Evolutionary conservation across 2,113 vertebrate species (phyloP), one percentile per base, ranked within the genome.

Genomic region (Baryphthengus martii): DNA sequence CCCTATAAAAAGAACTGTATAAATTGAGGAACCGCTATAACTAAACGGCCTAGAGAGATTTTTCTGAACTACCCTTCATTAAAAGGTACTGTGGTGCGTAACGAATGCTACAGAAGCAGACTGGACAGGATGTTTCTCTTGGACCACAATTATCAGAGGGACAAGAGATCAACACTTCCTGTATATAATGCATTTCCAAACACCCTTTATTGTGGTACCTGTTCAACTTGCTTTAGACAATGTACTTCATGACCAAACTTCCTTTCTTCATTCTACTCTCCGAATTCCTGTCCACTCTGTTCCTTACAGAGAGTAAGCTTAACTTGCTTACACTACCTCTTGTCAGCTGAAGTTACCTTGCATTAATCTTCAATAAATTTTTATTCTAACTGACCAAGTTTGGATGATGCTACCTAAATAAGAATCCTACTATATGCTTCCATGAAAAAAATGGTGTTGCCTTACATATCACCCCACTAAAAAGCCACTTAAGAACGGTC

Each of bases 181-280:
- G 11, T 25, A 17, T 7, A 85, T 16, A 71, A 67, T 3, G 11
- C 1, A 7, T 53, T 92, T 79, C 62, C 70, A 79, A 95, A 85
- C 59, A 93, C 9, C 13, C 40, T 65, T 81, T 47, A 68, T 44
- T 3, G 3, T 2, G 4, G 49, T 29, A 90, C 0, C 0, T 35
- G 37, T 39, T 85, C 50, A 76, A 58, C 37, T 17, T 66, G 47
- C n/a, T 93, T 84, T 40, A 82, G 28, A 66, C 35, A 66, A 66
- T 5, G 6, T 9, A 81, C 73, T 80, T 73, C 23, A 50, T 8
- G 28, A 79, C 13, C 77, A 49, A 82, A 79, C 6, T 10, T 91
- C 20, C 21, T 65, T 74, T 91, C 52, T 44, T 73, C 31, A 78
- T 23, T 24, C 28, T 61, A 40, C 33, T 85, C 47, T 23, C 17